Conservation (phyloP, 2,888 invertebrate genomes). For the Homarus gammarus region DNA sequence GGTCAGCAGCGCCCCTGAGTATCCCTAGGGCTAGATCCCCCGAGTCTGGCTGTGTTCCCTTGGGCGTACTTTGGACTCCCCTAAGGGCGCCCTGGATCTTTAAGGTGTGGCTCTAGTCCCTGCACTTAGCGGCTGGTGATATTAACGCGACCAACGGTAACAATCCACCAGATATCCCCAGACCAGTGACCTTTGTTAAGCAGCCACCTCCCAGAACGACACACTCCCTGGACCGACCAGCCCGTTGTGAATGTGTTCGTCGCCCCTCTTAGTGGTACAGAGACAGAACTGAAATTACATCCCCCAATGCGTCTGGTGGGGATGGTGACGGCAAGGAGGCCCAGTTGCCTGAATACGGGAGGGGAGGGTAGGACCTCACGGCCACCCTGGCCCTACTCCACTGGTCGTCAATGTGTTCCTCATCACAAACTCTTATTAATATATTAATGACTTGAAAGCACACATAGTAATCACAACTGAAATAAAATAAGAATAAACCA, state of each 20-base stretch:
- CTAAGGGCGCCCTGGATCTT: too few relatives aligned
- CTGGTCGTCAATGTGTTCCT: too few relatives aligned
- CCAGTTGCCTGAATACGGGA: background rate
- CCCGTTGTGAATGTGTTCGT: slow-evolving; percentile 23
- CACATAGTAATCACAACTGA: too few relatives aligned
- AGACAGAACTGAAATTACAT: slow-evolving; percentile 57
- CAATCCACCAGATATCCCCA: slow-evolving; percentile 1
- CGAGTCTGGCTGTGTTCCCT: too few relatives aligned
- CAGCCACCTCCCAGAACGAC: slow-evolving; percentile 35
- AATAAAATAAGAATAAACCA: too few relatives aligned
- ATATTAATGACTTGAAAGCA: too few relatives aligned
- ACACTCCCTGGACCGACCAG: slow-evolving; percentile 25
- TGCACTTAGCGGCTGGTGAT: background rate
- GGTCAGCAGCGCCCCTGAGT: too few relatives aligned
- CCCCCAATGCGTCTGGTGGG: slow-evolving; percentile 41
- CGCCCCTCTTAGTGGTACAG: slow-evolving; percentile 35
- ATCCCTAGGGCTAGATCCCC: too few relatives aligned
- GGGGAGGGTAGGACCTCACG: background rate
- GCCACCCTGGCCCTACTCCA: background rate
- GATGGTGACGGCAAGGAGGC: slow-evolving; percentile 24
- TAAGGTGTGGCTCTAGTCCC: too few relatives aligned
- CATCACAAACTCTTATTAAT: too few relatives aligned
- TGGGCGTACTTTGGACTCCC: too few relatives aligned
- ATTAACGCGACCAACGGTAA: slow-evolving; percentile 39
- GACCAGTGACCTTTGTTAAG: slow-evolving; percentile 4